phyloP scores from a whole-genome alignment of 2,797 vertebrate genomes.

The Chaetodon trifasciatus region DNA sequence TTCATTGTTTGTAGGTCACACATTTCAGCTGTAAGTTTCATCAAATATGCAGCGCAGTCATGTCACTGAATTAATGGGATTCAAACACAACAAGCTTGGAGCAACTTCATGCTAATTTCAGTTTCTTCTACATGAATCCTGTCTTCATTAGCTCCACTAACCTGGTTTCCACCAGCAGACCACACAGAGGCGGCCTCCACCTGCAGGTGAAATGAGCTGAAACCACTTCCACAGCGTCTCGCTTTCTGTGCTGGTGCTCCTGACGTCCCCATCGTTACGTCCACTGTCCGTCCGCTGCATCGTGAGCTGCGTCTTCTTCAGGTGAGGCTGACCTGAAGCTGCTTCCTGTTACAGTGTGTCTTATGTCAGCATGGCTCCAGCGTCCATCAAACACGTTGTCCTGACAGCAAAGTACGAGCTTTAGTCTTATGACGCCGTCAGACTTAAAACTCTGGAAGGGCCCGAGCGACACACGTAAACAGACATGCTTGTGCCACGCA shows the following conservation, averaged over 20 bases:
- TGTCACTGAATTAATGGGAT: slow-evolving; percentile 29
- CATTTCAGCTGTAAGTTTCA: slow-evolving; percentile 13
- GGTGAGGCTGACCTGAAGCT: neutral
- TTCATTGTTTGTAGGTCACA: slow-evolving; percentile 20
- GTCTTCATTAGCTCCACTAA: slow-evolving; percentile 23
- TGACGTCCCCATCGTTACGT: neutral
- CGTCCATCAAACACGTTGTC: slow-evolving; percentile 11
- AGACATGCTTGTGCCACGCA: neutral
- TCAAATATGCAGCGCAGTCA: slow-evolving; percentile 1
- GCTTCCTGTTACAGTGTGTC: slow-evolving; percentile 1
- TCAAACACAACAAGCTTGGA: slow-evolving; percentile 19
- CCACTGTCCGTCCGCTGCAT: neutral
- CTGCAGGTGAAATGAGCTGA: slow-evolving; percentile 39
- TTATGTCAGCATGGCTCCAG: slow-evolving; percentile 2
- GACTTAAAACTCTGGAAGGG: slow-evolving; percentile 22
- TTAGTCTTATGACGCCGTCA: slow-evolving; percentile 20
- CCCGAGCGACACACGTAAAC: neutral
- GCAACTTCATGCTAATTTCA: slow-evolving; percentile 18
- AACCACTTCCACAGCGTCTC: slow-evolving; percentile 14
- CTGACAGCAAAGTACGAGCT: slow-evolving; percentile 12
- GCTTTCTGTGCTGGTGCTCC: neutral
- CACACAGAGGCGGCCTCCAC: slow-evolving; percentile 14
- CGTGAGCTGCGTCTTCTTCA: neutral
- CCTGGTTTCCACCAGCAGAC: slow-evolving; percentile 25
- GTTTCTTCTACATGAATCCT: neutral